Evolutionary conservation across 2,888 invertebrate genomes (phyloP), one percentile per base, ranked within the genome.

Genomic region (Uropetala carovei): DNA sequence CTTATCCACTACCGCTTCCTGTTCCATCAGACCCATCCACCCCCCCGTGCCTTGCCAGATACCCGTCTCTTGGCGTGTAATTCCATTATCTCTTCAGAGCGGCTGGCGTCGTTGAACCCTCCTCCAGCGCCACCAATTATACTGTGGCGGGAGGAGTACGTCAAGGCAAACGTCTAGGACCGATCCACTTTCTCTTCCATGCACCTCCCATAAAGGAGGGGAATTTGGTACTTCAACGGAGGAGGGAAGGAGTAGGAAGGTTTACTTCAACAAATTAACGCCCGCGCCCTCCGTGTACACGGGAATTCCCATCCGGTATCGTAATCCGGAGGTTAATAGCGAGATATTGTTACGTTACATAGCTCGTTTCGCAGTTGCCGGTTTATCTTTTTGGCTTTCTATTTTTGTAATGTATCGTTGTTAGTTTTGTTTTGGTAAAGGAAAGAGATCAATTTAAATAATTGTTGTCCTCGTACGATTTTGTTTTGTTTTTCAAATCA

Each of bases 41-140:
- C 18, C 68, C 13, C 89, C 30, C 43, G 43, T 5, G 5, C 1
- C 89, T 27, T 0, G 68, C 83, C 83, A 89, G 68, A 89, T 89
- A 57, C 83, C 83, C 83, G 83, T n/a, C 18, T 56, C 56, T 43
- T n/a, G 5, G 30, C 64, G 64, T 18, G 56, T 89, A 89, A 89
- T 89, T 89, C 64, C 89, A 89, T 89, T 89, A 89, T 68, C 89
- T 68, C 56, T 30, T 64, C 86, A 27, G 60, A 86, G 16, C 57
- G 83, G 56, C n/a, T 56, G 83, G 18, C 60, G 59, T 64, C 64
- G 18, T 64, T 11, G 56, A 68, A n/a, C 30, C 89, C 68, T 43
- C 89, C 89, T 68, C 16, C n/a, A 68, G 56, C 64, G 89, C 89
- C 64, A n/a, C 89, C 89, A 89, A 89, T 89, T 89, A 89, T 16